Evolutionary conservation across 2,113 vertebrate genomes (phyloP).

Genomic region (Engystomops pustulosus): DNA sequence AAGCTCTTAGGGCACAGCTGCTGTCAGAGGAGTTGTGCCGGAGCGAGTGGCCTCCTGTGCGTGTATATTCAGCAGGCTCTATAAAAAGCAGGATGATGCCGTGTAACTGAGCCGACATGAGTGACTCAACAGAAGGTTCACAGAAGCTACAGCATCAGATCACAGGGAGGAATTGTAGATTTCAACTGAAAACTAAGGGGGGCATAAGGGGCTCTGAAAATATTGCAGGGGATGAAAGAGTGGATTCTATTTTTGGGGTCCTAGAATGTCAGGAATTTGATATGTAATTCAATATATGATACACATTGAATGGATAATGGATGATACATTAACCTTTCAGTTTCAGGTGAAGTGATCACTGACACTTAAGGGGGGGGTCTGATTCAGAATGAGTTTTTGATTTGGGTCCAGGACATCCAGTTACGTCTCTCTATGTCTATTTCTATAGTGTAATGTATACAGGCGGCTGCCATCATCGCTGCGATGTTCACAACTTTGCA

Average conservation of each 20-base stretch:
- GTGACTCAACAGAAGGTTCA: not conserved
- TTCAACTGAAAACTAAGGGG: not conserved
- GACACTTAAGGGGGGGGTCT: not conserved
- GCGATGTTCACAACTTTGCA: not conserved
- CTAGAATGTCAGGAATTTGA: not conserved
- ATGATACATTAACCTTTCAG: not conserved
- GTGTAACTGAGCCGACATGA: constrained; percentile 7
- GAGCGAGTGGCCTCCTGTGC: not conserved
- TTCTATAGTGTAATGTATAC: not conserved
- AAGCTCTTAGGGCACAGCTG: constrained; percentile 36
- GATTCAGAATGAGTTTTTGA: too few relatives aligned
- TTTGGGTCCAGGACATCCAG: too few relatives aligned
- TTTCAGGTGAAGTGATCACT: not conserved
- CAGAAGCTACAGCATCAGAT: not conserved
- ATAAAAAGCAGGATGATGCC: constrained; percentile 41
- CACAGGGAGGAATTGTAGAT: not conserved
- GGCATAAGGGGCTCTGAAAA: not conserved
- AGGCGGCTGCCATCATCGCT: not conserved
- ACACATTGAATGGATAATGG: not conserved
- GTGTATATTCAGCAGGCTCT: constrained; percentile 46
- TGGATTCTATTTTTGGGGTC: not conserved
- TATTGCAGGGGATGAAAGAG: not conserved
- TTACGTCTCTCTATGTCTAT: too few relatives aligned
- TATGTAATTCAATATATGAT: not conserved
- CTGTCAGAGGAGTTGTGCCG: not conserved